A percentile compares a stretch with the other conserved stretches of the same genome.
Evolutionary conservation across 2,797 vertebrate species (phyloP).

Genomic region (Sciaenops ocellatus): DNA sequence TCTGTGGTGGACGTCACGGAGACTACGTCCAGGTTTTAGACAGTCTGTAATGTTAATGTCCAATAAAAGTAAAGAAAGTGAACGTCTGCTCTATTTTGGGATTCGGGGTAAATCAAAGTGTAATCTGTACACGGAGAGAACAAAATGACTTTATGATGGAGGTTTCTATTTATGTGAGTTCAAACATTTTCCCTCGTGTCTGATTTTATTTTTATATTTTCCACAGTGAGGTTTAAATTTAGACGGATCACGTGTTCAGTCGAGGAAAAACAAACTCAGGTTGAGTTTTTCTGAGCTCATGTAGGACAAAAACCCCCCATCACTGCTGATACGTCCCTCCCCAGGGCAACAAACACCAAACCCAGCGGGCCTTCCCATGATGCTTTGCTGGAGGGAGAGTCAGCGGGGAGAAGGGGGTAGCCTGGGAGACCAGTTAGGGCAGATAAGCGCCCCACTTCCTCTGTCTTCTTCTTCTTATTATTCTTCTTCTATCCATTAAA

Average conservation of each 20-base stretch:
- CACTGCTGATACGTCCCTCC: not conserved
- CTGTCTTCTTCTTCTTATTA: constrained; percentile 8
- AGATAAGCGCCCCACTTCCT: constrained; percentile 32
- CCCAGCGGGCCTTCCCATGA: constrained; percentile 41
- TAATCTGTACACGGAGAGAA: not conserved
- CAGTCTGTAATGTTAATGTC: no score
- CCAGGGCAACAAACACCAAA: constrained; percentile 14
- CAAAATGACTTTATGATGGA: not conserved
- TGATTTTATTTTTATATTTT: constrained; percentile 1
- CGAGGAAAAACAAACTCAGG: not conserved
- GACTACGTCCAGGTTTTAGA: no score
- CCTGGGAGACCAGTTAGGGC: constrained; percentile 69
- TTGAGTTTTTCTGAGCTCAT: constrained; percentile 30
- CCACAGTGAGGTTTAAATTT: constrained; percentile 31
- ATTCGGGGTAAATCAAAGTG: not conserved
- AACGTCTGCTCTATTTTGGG: no score
- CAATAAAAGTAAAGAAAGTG: no score
- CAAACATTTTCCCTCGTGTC: constrained; percentile 10
- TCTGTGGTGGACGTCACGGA: no score
- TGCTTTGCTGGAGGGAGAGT: constrained; percentile 42
- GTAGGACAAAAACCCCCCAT: constrained; percentile 25
- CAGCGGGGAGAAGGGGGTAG: constrained; percentile 1
- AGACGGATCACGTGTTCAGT: constrained; percentile 13
- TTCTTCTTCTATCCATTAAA: constrained; percentile 63
- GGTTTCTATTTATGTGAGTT: constrained; percentile 1